Conservation (phyloP, 2,113 vertebrate species). For the Tor tambroides region DNA sequence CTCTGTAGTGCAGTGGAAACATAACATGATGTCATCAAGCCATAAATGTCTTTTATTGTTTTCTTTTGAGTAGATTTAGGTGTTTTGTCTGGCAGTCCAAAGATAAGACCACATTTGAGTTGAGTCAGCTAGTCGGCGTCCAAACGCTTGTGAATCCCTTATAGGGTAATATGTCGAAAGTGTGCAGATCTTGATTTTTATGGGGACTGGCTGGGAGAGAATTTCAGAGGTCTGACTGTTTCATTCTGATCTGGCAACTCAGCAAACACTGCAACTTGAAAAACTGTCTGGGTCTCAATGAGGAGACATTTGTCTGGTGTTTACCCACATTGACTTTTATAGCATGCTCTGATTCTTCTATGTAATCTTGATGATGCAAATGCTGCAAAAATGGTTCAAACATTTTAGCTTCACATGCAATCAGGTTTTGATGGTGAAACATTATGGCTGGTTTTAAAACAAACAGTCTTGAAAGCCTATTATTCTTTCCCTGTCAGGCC, state of each 20-base stretch:
- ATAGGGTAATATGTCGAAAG: slow-evolving; percentile 19
- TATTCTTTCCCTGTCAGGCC: slow-evolving; percentile 32
- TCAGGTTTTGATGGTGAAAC: slow-evolving; percentile 33
- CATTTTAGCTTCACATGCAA: background rate
- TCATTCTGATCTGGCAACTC: slow-evolving; percentile 18
- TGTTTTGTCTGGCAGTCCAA: slow-evolving; percentile 27
- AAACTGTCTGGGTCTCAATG: background rate
- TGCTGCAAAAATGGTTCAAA: background rate
- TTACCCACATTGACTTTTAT: background rate
- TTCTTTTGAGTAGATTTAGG: slow-evolving; percentile 21
- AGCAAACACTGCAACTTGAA: slow-evolving; percentile 7
- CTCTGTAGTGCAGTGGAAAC: background rate
- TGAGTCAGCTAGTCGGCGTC: background rate
- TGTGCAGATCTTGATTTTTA: background rate
- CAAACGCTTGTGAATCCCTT: slow-evolving; percentile 13
- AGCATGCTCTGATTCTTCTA: background rate
- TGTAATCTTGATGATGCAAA: background rate
- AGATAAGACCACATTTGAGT: slow-evolving; percentile 27
- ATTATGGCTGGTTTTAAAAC: slow-evolving; percentile 30
- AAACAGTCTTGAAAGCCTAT: slow-evolving; percentile 20
- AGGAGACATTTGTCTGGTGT: background rate
- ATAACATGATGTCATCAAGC: slow-evolving; percentile 3
- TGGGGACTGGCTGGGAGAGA: background rate
- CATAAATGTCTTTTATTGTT: slow-evolving; percentile 29
- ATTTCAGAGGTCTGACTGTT: slow-evolving; percentile 17